Evolutionary conservation across 2,113 vertebrate species (phyloP).

Genomic region (Vireo altiloquus): DNA sequence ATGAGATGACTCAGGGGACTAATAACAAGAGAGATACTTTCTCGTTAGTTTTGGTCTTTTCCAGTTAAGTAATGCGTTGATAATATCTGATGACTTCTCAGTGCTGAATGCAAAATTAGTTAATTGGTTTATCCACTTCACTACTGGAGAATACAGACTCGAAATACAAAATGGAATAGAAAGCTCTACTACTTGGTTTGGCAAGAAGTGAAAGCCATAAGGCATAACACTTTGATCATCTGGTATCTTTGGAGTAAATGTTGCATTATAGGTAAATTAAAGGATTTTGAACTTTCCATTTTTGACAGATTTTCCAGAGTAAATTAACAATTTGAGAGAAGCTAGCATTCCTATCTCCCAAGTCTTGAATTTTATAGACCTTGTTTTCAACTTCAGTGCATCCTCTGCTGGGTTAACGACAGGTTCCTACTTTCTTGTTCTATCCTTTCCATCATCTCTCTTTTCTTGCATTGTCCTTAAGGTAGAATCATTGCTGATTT

Average conservation of each 20-base stretch:
- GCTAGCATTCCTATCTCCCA: neutral
- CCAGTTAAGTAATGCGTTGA: neutral
- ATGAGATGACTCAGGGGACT: conserved; percentile 10
- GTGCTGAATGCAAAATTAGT: neutral
- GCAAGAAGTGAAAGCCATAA: neutral
- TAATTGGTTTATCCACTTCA: neutral
- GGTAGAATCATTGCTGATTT: neutral
- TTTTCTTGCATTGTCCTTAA: neutral
- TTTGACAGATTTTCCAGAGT: neutral
- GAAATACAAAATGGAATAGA: neutral
- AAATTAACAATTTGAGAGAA: neutral
- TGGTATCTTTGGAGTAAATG: neutral
- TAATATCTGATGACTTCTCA: neutral
- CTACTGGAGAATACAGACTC: neutral
- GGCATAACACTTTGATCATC: neutral
- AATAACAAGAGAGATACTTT: neutral
- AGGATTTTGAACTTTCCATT: neutral
- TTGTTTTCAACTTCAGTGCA: neutral
- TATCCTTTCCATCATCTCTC: neutral
- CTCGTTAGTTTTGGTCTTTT: conserved; percentile 11
- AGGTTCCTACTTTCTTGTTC: neutral
- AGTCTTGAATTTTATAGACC: neutral
- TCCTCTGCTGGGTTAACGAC: neutral
- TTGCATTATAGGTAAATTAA: neutral
- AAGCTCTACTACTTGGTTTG: neutral